Evolutionary conservation across 2,888 invertebrate genomes (phyloP).

Genomic region (Mesochorus sp.): DNA sequence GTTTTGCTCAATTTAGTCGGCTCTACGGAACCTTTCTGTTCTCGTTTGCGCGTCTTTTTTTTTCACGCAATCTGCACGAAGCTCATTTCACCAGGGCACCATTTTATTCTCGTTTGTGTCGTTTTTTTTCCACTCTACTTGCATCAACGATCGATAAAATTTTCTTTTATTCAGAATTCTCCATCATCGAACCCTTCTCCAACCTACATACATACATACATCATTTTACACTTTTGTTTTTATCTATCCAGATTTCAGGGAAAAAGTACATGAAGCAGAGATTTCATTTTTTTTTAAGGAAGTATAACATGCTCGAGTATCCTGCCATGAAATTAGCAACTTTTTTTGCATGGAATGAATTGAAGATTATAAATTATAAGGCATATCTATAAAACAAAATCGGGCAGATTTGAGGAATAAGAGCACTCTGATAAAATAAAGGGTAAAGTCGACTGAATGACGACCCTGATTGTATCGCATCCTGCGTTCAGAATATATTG

Average conservation of each 20-base stretch:
- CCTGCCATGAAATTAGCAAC: not conserved
- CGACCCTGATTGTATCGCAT: constrained; percentile 57
- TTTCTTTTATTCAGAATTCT: constrained; percentile 37
- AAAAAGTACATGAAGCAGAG: too few species aligned
- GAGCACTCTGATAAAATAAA: constrained; percentile 64
- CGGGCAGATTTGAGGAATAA: not conserved
- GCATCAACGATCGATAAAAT: constrained; percentile 14
- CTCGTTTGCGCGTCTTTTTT: constrained; percentile 36
- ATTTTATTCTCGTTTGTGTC: constrained; percentile 34
- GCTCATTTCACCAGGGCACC: constrained; percentile 33
- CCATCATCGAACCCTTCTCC: constrained; percentile 14
- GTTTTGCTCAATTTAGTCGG: constrained; percentile 49
- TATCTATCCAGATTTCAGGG: too few species aligned
- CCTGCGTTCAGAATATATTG: constrained; percentile 4
- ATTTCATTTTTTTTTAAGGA: not conserved
- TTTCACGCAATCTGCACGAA: constrained; percentile 18
- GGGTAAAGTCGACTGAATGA: constrained; percentile 60
- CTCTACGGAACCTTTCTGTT: constrained; percentile 12
- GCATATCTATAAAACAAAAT: too few species aligned
- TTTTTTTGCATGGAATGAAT: not conserved
- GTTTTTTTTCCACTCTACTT: not conserved
- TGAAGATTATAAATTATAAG: not conserved
- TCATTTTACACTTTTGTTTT: constrained; percentile 7
- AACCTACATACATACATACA: not conserved
- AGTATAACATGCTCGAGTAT: too few species aligned